Conservation (phyloP, 2,797 vertebrate genomes). For the Telmatherina bonti region DNA sequence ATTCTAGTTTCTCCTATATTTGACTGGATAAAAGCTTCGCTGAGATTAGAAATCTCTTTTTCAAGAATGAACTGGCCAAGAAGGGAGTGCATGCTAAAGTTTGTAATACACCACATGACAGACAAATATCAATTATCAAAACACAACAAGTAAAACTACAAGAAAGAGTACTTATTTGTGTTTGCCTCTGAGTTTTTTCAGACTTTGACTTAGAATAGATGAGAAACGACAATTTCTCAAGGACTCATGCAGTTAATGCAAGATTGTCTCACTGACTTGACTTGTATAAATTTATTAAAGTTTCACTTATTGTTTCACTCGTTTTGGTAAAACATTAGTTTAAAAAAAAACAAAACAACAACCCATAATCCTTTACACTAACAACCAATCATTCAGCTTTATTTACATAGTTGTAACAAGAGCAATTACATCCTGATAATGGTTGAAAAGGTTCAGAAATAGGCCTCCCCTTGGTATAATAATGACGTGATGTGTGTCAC, state of each 20-base stretch:
- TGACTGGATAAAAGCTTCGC: too few relatives aligned
- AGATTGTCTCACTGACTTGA: not conserved
- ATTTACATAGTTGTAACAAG: constrained; percentile 55
- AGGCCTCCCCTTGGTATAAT: constrained; percentile 32
- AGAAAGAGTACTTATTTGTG: not conserved
- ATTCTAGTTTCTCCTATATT: too few relatives aligned
- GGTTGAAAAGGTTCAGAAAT: constrained; percentile 46
- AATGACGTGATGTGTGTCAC: constrained; percentile 54
- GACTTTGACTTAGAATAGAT: constrained; percentile 10
- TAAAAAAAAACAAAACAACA: not conserved
- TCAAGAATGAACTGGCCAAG: not conserved
- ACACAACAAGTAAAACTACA: too few relatives aligned
- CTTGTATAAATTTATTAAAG: constrained; percentile 22
- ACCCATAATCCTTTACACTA: not conserved
- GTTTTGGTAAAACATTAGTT: constrained; percentile 9
- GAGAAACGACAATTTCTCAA: not conserved
- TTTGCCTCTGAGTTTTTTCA: constrained; percentile 7
- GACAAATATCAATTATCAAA: too few relatives aligned
- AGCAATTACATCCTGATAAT: constrained; percentile 35
- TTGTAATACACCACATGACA: too few relatives aligned
- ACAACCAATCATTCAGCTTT: constrained; percentile 35
- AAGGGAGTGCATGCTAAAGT: not conserved
- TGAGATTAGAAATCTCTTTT: too few relatives aligned
- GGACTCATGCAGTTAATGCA: not conserved
- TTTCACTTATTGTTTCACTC: constrained; percentile 8